These are phyloP conservation scores for Pseudopleuronectes americanus DNA, from an alignment of 2,797 vertebrate genomes.

Conservation along the genomic window DNA sequence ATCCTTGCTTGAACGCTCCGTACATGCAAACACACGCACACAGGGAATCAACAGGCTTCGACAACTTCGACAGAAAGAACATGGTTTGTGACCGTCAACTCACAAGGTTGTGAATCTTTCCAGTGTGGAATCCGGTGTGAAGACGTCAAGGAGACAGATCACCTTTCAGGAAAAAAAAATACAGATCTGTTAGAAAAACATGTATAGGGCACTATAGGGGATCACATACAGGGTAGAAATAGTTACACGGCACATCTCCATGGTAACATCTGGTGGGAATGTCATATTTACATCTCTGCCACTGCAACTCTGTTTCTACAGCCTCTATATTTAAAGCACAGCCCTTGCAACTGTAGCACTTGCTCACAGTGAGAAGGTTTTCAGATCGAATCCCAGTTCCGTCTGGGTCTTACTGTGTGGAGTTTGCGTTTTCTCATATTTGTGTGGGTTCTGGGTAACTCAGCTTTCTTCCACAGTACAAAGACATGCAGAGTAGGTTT, in stretches of 20 bases:
- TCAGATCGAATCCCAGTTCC: not conserved
- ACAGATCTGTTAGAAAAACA: not conserved
- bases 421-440: not conserved
- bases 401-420: not conserved
- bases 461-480: too few species aligned
- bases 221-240: not conserved
- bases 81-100: conserved; percentile 66
- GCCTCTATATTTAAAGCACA: too few species aligned
- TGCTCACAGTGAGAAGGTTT: too few species aligned
- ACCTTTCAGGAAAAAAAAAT: conserved; percentile 72
- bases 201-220: not conserved
- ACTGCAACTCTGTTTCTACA: too few species aligned
- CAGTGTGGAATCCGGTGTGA: conserved; percentile 84
- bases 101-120: conserved; percentile 89
- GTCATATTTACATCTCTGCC: too few species aligned
- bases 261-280: not conserved
- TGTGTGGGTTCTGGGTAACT: too few species aligned
- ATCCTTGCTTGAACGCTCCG: conserved; percentile 10
- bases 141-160: conserved; percentile 86
- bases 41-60: conserved; percentile 60
- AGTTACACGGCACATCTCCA: not conserved
- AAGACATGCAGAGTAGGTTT: too few species aligned
- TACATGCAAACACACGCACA: conserved; percentile 41
- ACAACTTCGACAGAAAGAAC: conserved; percentile 62
- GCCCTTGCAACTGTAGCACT: too few species aligned